Evolutionary conservation across 2,113 vertebrate genomes (phyloP), one percentile per base, ranked within the genome.

Genomic region (Promerops cafer): DNA sequence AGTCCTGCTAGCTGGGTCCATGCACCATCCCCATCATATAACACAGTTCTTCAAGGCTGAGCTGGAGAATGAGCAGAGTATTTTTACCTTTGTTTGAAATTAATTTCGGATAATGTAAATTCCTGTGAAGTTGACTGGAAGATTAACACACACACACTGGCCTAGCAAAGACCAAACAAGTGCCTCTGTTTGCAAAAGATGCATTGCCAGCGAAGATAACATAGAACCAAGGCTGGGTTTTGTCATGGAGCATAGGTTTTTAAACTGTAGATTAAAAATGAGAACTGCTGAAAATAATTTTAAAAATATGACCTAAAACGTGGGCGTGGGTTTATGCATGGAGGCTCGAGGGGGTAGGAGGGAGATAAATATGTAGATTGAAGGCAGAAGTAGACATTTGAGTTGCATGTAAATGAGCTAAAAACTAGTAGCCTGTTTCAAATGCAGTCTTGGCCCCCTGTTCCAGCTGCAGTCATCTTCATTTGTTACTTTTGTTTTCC

Each of bases 81-180:
- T 78, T 90, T 91, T 89, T 92, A 86, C 23, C 47, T 93, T 63
- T 80, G 40, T 76, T 76, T 69, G 47, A 59, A 90, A 90, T 92
- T 63, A 33, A 81, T 83, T 90, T 89, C 56, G 66, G 50, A 83
- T 90, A 45, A 90, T 92, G 24, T 89, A 90, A 92, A 93, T 93
- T 54, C 54, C 72, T 35, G 44, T 86, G 86, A 94, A 92, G 92
- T 70, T 77, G 59, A 50, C 33, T 77, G 68, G 54, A 57, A 86
- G 56, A 74, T 74, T 90, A 86, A 66, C 1, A 1, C 31, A 42
- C 31, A 42, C 40, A 53, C 11, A 40, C 23, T 76, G 39, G 16
- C 37, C 50, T 56, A 66, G 75, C 20, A 74, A 65, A 88, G 54
- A 70, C 59, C 54, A 59, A 74, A 40, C 4, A 20, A 86, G 16